These are phyloP conservation scores for Drosophila parabipectinata DNA, from an alignment of 1,140 invertebrate species.

Conservation along the genomic window DNA sequence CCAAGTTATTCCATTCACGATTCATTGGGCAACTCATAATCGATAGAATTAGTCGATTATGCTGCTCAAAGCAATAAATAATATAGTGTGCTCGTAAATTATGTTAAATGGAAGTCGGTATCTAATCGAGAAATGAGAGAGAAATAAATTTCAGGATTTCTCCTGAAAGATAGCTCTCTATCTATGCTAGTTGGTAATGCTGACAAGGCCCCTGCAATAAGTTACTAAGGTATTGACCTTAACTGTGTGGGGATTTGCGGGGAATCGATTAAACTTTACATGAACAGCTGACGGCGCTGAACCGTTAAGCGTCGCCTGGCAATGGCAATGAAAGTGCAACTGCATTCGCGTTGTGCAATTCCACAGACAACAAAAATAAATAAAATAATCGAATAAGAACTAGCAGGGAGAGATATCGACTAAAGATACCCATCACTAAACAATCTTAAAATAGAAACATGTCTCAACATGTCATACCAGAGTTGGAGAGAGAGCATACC, in stretches of 20 bases:
- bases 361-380: conserved; percentile 7
- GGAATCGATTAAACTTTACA: conserved; percentile 40
- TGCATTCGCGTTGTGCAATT: conserved; percentile 17
- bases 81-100: conserved; percentile 4
- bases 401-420: neutral
- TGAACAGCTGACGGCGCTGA: conserved; percentile 36
- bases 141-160: neutral
- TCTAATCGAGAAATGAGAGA: neutral
- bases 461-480: no score
- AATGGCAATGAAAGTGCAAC: conserved; percentile 53
- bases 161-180: no score
- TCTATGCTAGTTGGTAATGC: neutral
- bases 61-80: conserved; percentile 30
- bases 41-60: conserved; percentile 48
- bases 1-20: conserved; percentile 30
- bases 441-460: no score
- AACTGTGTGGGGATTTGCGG: neutral
- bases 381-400: neutral
- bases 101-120: neutral
- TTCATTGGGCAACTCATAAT: conserved; percentile 36
- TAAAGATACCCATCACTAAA: neutral
- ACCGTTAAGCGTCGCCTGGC: conserved; percentile 48
- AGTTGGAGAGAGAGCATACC: neutral
- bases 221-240: conserved; percentile 1
- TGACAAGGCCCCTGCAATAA: neutral